Percentiles rank a stretch among this genome's conserved stretches.
These are phyloP conservation scores for Zaprionus nigranus DNA, from an alignment of 1,140 invertebrate species.

Conservation along the genomic window DNA sequence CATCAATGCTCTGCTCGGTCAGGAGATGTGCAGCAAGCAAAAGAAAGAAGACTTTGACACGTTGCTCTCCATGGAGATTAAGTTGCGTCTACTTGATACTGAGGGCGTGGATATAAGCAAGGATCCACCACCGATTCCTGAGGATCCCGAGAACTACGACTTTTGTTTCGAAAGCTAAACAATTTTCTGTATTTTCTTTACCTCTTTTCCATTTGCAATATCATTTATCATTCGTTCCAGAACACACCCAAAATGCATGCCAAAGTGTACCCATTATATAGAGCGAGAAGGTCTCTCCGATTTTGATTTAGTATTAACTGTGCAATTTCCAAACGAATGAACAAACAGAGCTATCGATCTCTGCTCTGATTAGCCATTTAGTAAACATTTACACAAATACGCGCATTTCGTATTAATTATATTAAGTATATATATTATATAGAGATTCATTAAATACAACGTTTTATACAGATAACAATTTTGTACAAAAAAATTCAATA, in stretches of 20 bases:
- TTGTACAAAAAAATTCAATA: constrained; percentile 65
- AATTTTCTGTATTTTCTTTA: constrained; percentile 21
- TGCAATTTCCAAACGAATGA: constrained; percentile 66
- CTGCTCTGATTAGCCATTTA: constrained; percentile 56
- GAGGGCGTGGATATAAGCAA: constrained; percentile 98
- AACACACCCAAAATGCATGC: constrained; percentile 65
- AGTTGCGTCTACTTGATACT: constrained; percentile 95
- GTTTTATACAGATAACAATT: constrained; percentile 73
- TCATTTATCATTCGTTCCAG: constrained; percentile 10
- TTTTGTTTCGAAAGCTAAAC: constrained; percentile 88
- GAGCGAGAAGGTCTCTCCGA: constrained; percentile 25
- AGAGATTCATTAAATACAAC: constrained; percentile 71
- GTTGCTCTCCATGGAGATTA: constrained; percentile 97
- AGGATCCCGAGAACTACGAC: constrained; percentile 94
- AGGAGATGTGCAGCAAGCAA: constrained; percentile 95
- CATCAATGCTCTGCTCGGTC: constrained; percentile 94
- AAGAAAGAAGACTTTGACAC: constrained; percentile 95
- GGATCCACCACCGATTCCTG: constrained; percentile 94
- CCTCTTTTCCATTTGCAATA: constrained; percentile 37
- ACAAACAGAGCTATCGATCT: constrained; percentile 41
- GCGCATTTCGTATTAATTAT: constrained; percentile 57
- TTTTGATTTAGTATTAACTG: constrained; percentile 69
- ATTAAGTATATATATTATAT: constrained; percentile 60
- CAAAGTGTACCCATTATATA: constrained; percentile 67
- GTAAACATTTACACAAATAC: constrained; percentile 57